Conservation (phyloP, 2,888 invertebrate species). For the Hybos culiciformis region DNA sequence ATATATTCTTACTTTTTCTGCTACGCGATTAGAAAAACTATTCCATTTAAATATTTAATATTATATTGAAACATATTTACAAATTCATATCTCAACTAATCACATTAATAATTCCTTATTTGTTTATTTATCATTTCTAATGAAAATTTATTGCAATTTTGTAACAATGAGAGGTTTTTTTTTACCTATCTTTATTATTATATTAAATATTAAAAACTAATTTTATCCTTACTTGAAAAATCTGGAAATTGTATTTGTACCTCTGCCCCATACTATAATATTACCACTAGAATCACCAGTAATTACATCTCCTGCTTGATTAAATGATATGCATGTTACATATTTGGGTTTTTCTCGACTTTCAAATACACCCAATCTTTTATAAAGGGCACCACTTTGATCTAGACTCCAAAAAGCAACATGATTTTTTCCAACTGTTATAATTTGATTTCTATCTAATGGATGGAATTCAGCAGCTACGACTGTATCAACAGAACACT, state of each 20-base stretch:
- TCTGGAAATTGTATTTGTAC: conserved; percentile 66
- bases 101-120: no score
- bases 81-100: no score
- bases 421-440: conserved; percentile 84
- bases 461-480: conserved; percentile 88
- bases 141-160: no score
- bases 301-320: conserved; percentile 48
- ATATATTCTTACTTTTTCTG: background rate
- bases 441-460: conserved; percentile 69
- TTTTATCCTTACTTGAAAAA: conserved; percentile 38
- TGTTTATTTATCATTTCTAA: no score
- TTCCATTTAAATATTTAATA: background rate
- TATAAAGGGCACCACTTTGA: conserved; percentile 64
- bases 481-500: conserved; percentile 88
- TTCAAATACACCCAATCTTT: conserved; percentile 79
- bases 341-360: conserved; percentile 84
- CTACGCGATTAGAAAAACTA: background rate
- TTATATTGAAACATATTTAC: background rate
- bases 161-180: no score
- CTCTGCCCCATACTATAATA: conserved; percentile 76
- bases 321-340: conserved; percentile 52
- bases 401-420: conserved; percentile 85
- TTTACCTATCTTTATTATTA: no score
- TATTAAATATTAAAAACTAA: background rate
- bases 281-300: conserved; percentile 90